Percentiles rank a stretch among this genome's conserved stretches.
Evolutionary conservation across 2,888 invertebrate species (phyloP).

Genomic region (Agrilus cyanescens): DNA sequence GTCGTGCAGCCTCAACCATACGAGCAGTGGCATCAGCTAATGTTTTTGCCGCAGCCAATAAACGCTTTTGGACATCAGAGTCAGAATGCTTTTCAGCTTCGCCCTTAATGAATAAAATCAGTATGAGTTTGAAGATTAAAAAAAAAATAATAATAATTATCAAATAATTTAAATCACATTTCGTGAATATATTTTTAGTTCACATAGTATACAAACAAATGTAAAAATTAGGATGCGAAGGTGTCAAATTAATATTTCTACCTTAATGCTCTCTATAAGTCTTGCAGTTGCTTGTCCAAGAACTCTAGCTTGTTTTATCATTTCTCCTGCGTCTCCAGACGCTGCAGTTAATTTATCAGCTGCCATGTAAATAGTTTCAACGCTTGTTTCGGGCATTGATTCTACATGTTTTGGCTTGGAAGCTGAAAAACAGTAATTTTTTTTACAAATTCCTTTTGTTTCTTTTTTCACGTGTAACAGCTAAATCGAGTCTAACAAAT

Average conservation of each 20-base stretch:
- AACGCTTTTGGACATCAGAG: conserved; percentile 76
- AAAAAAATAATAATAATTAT: no score
- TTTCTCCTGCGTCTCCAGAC: conserved; percentile 79
- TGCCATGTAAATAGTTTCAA: conserved; percentile 81
- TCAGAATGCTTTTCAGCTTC: conserved; percentile 85
- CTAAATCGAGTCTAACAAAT: no score
- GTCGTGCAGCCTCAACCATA: conserved; percentile 93
- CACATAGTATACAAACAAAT: no score
- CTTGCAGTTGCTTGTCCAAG: conserved; percentile 91
- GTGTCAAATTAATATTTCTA: neutral
- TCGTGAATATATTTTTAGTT: no score
- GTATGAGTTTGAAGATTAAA: no score
- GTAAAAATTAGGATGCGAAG: no score
- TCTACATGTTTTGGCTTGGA: conserved; percentile 51
- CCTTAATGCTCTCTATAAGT: conserved; percentile 85
- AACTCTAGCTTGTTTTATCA: conserved; percentile 85
- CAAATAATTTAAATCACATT: no score
- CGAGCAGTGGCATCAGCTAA: conserved; percentile 92
- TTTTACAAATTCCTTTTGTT: no score
- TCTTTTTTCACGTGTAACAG: no score
- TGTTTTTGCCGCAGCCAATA: conserved; percentile 89
- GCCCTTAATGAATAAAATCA: conserved; percentile 31
- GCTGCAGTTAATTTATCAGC: conserved; percentile 80
- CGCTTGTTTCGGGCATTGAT: conserved; percentile 62
- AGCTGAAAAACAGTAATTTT: conserved; percentile 25